phyloP scores from a whole-genome alignment of 2,797 vertebrate genomes.

The Anolis apletophallus region DNA sequence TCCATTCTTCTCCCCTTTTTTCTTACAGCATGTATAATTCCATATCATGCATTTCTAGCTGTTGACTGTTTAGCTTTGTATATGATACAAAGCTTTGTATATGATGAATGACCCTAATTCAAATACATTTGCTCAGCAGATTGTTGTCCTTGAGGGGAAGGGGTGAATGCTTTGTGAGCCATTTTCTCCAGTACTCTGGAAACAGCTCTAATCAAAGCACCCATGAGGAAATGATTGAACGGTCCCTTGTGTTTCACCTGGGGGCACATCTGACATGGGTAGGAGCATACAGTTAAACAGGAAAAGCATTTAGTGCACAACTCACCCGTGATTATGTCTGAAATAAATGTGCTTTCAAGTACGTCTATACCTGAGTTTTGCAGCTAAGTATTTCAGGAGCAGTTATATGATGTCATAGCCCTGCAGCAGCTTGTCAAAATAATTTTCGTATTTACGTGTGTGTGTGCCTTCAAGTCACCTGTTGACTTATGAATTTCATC shows the following conservation, averaged over 20 bases:
- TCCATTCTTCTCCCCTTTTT: neutral
- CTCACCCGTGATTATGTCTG: constrained; percentile 20
- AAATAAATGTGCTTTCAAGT: constrained; percentile 33
- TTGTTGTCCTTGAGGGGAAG: constrained; percentile 34
- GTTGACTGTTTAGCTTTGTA: neutral
- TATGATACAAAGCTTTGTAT: neutral
- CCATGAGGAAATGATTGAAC: constrained; percentile 33
- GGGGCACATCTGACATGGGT: constrained; percentile 15
- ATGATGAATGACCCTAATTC: neutral
- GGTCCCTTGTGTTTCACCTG: constrained; percentile 34
- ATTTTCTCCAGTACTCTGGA: neutral
- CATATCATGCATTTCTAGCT: neutral
- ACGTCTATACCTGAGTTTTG: constrained; percentile 30
- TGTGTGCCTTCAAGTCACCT: too few species aligned
- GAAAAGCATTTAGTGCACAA: constrained; percentile 36
- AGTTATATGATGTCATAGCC: constrained; percentile 25
- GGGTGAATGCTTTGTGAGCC: neutral
- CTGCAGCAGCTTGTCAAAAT: constrained; percentile 34
- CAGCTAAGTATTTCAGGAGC: constrained; percentile 46
- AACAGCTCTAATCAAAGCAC: neutral
- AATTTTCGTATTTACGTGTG: constrained; percentile 23
- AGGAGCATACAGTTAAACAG: constrained; percentile 37
- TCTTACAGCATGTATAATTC: neutral
- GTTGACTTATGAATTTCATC: too few species aligned
- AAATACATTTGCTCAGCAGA: neutral